Evolutionary conservation across 2,113 vertebrate species (phyloP).

Genomic region (Aldabrachelys gigantea): DNA sequence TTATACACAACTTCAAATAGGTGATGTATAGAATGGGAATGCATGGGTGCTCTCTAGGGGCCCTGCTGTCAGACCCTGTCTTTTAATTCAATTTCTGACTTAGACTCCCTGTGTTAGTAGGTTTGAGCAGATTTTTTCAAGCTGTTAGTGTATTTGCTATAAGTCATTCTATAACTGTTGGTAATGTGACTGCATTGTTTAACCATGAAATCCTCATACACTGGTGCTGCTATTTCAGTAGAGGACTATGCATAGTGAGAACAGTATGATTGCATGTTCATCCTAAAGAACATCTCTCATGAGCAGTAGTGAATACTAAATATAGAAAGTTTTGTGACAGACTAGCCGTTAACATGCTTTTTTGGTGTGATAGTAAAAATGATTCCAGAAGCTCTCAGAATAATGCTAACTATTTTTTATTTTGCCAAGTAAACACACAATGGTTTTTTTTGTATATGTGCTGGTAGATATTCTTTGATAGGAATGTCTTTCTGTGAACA

Average conservation of each 20-base stretch:
- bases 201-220: background rate
- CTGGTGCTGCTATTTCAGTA: background rate
- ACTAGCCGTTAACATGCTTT: background rate
- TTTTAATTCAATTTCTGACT: background rate
- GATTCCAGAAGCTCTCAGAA: background rate
- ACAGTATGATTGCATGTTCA: background rate
- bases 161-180: background rate
- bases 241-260: background rate
- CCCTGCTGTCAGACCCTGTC: background rate
- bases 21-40: too few species aligned
- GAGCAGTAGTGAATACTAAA: background rate
- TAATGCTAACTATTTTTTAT: background rate
- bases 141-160: background rate
- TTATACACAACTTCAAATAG: background rate
- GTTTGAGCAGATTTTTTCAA: background rate
- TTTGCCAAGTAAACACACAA: background rate
- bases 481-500: background rate
- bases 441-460: background rate
- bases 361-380: background rate
- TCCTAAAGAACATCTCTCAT: background rate
- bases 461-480: background rate
- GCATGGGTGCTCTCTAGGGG: background rate
- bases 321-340: background rate
- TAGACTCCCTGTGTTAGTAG: rapidly evolving
- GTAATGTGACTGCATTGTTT: background rate